Conservation (phyloP, 1,140 invertebrate genomes). For the Drosophila orosa region DNA sequence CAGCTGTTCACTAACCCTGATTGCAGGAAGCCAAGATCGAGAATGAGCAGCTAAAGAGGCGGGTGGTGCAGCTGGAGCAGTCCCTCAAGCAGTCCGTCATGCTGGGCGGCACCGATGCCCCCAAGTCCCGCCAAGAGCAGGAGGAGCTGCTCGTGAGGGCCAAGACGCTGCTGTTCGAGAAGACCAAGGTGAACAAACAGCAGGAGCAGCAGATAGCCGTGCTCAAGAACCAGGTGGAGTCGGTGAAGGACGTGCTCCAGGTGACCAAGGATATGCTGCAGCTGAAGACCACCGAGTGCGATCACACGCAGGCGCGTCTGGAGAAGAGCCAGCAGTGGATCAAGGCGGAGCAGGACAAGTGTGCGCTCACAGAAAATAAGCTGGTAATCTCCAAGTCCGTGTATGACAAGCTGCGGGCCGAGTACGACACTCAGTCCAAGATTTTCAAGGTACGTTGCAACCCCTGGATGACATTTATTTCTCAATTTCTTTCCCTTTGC, state of each 20-base stretch:
- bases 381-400: slow-evolving; percentile 88
- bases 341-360: slow-evolving; percentile 88
- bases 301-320: slow-evolving; percentile 89
- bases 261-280: slow-evolving; percentile 91
- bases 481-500: neutral
- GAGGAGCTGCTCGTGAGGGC: slow-evolving; percentile 86
- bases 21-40: slow-evolving; percentile 63
- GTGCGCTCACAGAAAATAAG: slow-evolving; percentile 88
- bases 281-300: slow-evolving; percentile 90
- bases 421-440: slow-evolving; percentile 90
- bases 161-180: slow-evolving; percentile 88
- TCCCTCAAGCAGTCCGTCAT: slow-evolving; percentile 77
- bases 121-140: slow-evolving; percentile 84
- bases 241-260: slow-evolving; percentile 90
- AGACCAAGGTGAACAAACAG: slow-evolving; percentile 89
- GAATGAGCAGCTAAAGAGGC: slow-evolving; percentile 72
- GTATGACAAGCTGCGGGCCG: slow-evolving; percentile 89
- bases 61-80: slow-evolving; percentile 73
- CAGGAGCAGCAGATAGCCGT: slow-evolving; percentile 90
- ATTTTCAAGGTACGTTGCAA: slow-evolving; percentile 87
- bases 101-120: slow-evolving; percentile 74
- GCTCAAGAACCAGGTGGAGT: slow-evolving; percentile 88
- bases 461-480: neutral
- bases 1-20: neutral
- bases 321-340: slow-evolving; percentile 89